Percentiles rank a stretch among this genome's conserved stretches.
Conservation (phyloP, 2,113 vertebrate species). For the Oreochromis niloticus region DNA sequence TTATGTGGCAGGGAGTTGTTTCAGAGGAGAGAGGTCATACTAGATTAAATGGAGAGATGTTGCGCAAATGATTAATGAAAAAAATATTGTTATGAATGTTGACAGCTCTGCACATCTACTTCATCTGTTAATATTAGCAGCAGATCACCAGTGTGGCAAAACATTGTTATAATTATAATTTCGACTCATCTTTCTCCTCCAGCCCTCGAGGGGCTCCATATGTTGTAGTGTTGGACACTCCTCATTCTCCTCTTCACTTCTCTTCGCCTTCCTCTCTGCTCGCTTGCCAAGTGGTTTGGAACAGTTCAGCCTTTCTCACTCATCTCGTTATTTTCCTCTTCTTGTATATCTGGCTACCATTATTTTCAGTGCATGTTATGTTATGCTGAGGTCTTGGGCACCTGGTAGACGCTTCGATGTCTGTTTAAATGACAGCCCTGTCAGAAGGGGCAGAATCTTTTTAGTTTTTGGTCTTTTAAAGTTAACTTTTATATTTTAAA, state of each 20-base stretch:
- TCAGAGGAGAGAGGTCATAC: not conserved
- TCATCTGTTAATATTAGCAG: constrained; percentile 16
- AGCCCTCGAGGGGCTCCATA: constrained; percentile 47
- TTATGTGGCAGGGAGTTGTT: not conserved
- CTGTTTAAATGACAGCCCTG: not conserved
- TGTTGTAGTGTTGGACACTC: constrained; percentile 42
- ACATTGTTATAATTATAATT: constrained; percentile 51
- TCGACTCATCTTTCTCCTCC: constrained; percentile 7
- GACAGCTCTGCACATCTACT: not conserved
- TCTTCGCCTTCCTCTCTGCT: constrained; percentile 12
- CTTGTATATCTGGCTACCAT: not conserved
- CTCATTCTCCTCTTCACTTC: constrained; percentile 10
- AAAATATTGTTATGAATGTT: not conserved
- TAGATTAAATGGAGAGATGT: not conserved
- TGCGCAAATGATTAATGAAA: not conserved
- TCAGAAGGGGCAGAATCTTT: not conserved
- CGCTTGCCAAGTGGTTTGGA: constrained; percentile 38
- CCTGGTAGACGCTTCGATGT: not conserved
- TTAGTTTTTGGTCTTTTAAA: not conserved
- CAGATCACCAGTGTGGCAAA: constrained; percentile 18
- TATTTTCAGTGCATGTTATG: not conserved
- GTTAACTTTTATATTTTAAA: not conserved
- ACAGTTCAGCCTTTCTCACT: not conserved
- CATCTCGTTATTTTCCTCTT: not conserved
- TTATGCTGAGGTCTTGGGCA: not conserved